Base-by-base conservation (phyloP, 2,888 invertebrate genomes). In the Cacoxenus indagator region DNA sequence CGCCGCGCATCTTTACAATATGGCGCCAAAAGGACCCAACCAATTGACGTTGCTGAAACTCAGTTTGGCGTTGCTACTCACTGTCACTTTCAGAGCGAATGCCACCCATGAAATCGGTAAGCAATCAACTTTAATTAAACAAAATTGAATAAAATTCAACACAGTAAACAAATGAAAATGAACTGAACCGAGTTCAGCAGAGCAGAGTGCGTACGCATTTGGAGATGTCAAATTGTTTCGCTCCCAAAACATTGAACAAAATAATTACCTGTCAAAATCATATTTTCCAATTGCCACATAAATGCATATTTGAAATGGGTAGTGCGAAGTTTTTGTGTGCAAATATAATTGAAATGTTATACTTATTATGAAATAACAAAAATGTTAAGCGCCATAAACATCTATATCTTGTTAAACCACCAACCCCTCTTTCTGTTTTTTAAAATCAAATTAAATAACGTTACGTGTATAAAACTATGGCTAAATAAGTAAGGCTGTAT, bases 241-340 rank as follows among this genome's bases (percentile, higher is more conserved):
- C 45, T 67, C 48, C 65, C 57, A 59, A 48, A 22, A 64, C 65
- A 59, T 59, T 59, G 31, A 59, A 66, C 43, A 75, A 80, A 77
- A 73, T 80, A 78, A 80, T 82, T 80, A 82, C 76, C 77, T 80
- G 82, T 78, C 78, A 76, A 75, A 80, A 61, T 73, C 78, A 75
- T 70, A 77, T 72, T 75, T 37, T 66, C 43, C 72, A 69, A 72
- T 55, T 54, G 45, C 29, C 24, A 43, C 22, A 43, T 31, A 64
- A 24, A 45, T 22, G 0, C 27, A 55, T 55, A 26, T 55, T 26
- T 27, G 27, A 55, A 55, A 55, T 55, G 22, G 31, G 2, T 29
- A 17, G 22, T 26, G 9, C 31, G 1, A 43, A 43, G n/a, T n/a
- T n/a, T n/a, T n/a, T n/a, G n/a, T n/a, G n/a, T n/a, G n/a, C n/a